Evolutionary conservation across 1,140 invertebrate genomes (phyloP), one percentile per base, ranked within the genome.

Genomic region (Hyphantria cunea): DNA sequence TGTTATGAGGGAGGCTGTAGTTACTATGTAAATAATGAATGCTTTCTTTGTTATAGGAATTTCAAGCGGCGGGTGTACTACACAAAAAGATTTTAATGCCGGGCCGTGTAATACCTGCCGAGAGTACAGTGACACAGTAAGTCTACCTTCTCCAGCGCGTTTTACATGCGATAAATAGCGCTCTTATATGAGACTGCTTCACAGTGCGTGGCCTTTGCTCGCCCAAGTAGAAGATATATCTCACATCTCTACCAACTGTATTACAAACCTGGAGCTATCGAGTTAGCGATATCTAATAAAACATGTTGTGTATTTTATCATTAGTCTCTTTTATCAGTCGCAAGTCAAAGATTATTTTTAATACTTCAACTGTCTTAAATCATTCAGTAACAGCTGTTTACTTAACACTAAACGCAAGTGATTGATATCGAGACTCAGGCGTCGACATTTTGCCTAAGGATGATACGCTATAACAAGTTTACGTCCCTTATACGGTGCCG

Each of bases 51-150:
- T 86, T 85, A 32, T 69, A 89, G 86, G 78, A 81, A 13, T 59
- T 89, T 15, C 13, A 67, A 45, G 51, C 60, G 41, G 80, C 75
- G 6, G 85, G 85, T 44, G 65, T 89, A 39, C 58, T 75, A 25
- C 68, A 90, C 70, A 82, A 74, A 75, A 90, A 90, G 77, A 84
- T 90, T 66, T 74, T 82, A 47, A 78, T 87, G 70, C 81, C 76
- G 12, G 87, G 87, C 37, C 82, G 84, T n/a, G 55, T 79, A 11
- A 73, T 88, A 60, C 87, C 87, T 25, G 80, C 85, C 9, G 74
- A 83, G 52, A 31, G 55, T 15, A 76, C 68, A 71, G 82, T 90
- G 15, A 67, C 33, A 56, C 45, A 78, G 87, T 90, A 79, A 84
- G 86, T 84, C 44, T 49, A 58, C 53, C 9, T 64, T 61, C 41